These are phyloP conservation scores for Calliphora vomitoria DNA, from an alignment of 2,888 invertebrate genomes.

Conservation along the genomic window DNA sequence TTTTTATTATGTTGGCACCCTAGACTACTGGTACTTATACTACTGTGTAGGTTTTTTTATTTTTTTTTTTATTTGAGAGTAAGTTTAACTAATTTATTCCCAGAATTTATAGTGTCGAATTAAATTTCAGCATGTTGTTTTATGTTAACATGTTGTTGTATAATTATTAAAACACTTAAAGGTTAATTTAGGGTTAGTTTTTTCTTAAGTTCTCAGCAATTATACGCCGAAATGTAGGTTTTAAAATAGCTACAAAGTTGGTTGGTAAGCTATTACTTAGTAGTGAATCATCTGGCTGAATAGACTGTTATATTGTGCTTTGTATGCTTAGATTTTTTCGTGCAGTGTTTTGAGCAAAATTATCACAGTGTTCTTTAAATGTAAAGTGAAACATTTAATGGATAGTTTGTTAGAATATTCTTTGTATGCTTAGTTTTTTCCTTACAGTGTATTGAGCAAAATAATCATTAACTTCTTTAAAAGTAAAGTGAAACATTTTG, in stretches of 20 bases:
- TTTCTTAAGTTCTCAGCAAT: background rate
- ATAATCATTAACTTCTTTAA: too few species aligned
- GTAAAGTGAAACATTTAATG: too few species aligned
- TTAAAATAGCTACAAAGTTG: background rate
- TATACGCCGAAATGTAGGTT: background rate
- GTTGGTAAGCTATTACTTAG: too few species aligned
- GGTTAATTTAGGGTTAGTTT: slow-evolving; percentile 25
- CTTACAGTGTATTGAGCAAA: too few species aligned
- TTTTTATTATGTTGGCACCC: background rate
- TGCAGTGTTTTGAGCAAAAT: too few species aligned
- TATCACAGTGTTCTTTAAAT: too few species aligned
- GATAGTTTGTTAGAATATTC: too few species aligned
- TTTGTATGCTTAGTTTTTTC: too few species aligned
- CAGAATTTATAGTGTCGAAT: slow-evolving; percentile 28
- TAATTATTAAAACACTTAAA: slow-evolving; percentile 31
- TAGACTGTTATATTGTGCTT: too few species aligned
- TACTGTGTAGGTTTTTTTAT: slow-evolving; percentile 3
- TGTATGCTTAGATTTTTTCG: too few species aligned
- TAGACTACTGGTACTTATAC: background rate
- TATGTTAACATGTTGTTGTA: slow-evolving; percentile 35
- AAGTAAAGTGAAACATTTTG: too few species aligned
- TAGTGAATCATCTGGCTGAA: too few species aligned
- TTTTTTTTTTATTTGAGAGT: background rate
- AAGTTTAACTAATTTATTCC: slow-evolving; percentile 44
- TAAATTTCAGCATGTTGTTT: slow-evolving; percentile 18